phyloP scores from a whole-genome alignment of 2,797 vertebrate genomes.

The Gallirallus australis region DNA sequence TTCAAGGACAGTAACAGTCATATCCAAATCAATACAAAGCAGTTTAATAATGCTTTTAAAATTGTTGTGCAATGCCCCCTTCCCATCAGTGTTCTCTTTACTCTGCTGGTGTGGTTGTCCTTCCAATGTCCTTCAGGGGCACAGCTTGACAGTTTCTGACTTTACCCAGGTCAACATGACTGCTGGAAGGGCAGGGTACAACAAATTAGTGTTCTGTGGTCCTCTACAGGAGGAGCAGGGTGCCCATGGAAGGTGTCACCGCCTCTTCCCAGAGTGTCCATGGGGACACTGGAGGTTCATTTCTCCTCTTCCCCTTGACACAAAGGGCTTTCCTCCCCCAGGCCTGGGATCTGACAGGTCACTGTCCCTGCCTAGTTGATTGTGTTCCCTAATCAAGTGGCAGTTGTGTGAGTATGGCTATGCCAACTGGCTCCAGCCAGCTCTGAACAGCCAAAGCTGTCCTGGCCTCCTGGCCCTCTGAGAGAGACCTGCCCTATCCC shows the following conservation, averaged over 20 bases:
- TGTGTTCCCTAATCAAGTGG: accelerated
- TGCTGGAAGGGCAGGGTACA: not conserved
- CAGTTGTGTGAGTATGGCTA: not conserved
- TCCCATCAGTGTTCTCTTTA: not conserved
- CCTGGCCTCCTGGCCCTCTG: accelerated
- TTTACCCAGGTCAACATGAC: not conserved
- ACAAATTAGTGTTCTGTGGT: not conserved
- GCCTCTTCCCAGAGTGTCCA: accelerated
- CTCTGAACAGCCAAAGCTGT: not conserved
- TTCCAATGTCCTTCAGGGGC: not conserved
- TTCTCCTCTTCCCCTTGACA: not conserved
- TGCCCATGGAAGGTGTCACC: accelerated
- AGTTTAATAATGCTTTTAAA: not conserved
- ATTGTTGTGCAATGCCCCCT: not conserved
- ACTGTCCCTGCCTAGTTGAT: no score
- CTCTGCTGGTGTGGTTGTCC: accelerated
- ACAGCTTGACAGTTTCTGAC: not conserved
- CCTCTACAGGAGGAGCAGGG: accelerated
- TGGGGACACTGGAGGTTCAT: not conserved
- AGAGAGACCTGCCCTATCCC: accelerated
- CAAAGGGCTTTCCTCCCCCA: not conserved
- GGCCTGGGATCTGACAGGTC: not conserved
- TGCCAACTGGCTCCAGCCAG: not conserved
- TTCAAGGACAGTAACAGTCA: not conserved
- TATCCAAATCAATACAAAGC: not conserved